phyloP scores from a whole-genome alignment of 2,113 vertebrate species.

The Ailurus styani region DNA sequence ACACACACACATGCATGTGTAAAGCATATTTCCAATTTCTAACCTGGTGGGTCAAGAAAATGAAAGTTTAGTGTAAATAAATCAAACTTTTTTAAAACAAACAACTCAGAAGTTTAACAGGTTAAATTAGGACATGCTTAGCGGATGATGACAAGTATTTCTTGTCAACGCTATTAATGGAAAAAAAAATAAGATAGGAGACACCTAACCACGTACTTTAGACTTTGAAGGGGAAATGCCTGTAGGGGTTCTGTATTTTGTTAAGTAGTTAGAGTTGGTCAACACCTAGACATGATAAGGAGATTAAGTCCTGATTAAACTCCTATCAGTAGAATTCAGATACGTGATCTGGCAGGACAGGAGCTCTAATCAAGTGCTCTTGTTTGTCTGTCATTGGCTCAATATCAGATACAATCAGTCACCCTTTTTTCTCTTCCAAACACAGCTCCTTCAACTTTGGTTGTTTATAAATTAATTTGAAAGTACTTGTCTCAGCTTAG shows the following conservation, averaged over 20 bases:
- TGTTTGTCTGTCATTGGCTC: slow-evolving; percentile 80
- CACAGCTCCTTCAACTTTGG: slow-evolving; percentile 70
- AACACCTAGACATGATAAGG: slow-evolving; percentile 83
- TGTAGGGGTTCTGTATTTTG: slow-evolving; percentile 77
- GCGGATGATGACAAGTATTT: slow-evolving; percentile 41
- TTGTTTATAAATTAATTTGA: slow-evolving; percentile 72
- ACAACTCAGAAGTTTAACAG: not conserved
- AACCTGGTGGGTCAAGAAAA: not conserved
- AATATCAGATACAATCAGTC: slow-evolving; percentile 81
- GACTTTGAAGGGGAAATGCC: slow-evolving; percentile 80
- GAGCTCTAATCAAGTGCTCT: slow-evolving; percentile 63
- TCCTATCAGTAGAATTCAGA: slow-evolving; percentile 86
- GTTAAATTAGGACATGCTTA: slow-evolving; percentile 26
- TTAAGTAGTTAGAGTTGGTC: slow-evolving; percentile 84
- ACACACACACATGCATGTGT: not conserved
- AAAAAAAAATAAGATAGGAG: slow-evolving; percentile 78
- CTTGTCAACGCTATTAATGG: slow-evolving; percentile 75
- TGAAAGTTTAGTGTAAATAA: not conserved
- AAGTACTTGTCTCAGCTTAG: slow-evolving; percentile 63
- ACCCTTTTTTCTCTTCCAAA: slow-evolving; percentile 73
- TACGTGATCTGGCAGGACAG: slow-evolving; percentile 82
- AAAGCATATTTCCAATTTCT: not conserved
- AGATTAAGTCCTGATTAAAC: slow-evolving; percentile 90
- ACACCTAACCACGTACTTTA: slow-evolving; percentile 74
- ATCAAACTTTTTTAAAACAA: slow-evolving; percentile 8